phyloP scores from a whole-genome alignment of 2,797 vertebrate species.

The Antrozous pallidus region DNA sequence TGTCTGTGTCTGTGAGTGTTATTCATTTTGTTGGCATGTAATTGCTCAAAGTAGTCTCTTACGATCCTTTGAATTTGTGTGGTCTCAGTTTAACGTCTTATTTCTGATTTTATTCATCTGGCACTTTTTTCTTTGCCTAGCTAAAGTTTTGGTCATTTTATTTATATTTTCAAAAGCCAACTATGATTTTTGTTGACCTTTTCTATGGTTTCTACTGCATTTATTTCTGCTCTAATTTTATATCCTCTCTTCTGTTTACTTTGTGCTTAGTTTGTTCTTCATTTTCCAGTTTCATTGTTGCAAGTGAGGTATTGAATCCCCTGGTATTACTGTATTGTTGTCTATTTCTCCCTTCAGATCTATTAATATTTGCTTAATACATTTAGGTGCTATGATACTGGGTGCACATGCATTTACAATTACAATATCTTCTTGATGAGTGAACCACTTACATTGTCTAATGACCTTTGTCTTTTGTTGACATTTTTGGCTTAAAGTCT shows the following conservation, averaged over 20 bases:
- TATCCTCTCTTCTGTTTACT: not conserved
- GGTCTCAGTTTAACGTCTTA: not conserved
- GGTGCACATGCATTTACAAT: not conserved
- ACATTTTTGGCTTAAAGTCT: not conserved
- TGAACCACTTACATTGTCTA: not conserved
- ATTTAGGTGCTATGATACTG: not conserved
- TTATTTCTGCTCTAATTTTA: not conserved
- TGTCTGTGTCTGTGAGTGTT: not conserved
- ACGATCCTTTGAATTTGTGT: not conserved
- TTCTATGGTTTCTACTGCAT: not conserved
- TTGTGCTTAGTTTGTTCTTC: not conserved
- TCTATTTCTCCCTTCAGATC: not conserved
- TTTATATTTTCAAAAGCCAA: not conserved
- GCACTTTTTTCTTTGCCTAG: not conserved
- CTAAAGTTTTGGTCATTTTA: not conserved
- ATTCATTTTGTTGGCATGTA: not conserved
- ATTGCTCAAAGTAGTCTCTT: not conserved
- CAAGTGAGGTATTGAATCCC: not conserved
- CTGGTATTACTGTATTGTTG: not conserved
- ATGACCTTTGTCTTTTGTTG: not conserved
- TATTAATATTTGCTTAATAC: not conserved
- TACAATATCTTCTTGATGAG: not conserved
- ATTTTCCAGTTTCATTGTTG: not conserved
- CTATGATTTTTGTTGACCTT: not conserved
- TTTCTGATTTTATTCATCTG: not conserved